These are phyloP conservation scores for Hydractinia echinata DNA, from an alignment of 30 jellyfish, hydroid and myxozoan genomes.

Conservation along the genomic window DNA sequence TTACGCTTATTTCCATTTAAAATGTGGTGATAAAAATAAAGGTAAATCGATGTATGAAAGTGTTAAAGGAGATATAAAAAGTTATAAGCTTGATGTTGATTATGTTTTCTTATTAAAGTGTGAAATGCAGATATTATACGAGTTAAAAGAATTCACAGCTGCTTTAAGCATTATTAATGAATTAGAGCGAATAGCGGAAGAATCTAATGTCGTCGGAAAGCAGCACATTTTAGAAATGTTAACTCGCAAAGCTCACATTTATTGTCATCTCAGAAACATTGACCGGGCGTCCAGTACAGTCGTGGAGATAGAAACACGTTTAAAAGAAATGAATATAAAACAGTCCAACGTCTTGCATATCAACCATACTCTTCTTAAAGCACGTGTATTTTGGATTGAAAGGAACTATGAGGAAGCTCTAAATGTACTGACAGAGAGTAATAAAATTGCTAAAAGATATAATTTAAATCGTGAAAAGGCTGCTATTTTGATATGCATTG, in stretches of 20 bases:
- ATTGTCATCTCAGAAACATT: neutral
- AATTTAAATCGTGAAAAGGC: conserved; percentile 39
- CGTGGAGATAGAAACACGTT: neutral
- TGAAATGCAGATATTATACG: no score
- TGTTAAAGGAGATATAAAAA: no score
- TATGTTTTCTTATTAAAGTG: no score
- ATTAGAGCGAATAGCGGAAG: conserved; percentile 35
- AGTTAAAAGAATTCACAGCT: no score
- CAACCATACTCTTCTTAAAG: neutral
- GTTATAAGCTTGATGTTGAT: no score
- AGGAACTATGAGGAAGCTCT: conserved; percentile 14
- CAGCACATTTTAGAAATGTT: conserved; percentile 29
- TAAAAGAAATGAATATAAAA: no score
- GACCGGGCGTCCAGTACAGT: neutral
- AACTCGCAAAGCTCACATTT: conserved; percentile 40
- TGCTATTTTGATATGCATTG: neutral
- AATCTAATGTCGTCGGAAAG: conserved; percentile 29
- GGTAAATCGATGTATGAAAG: no score
- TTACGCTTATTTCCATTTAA: no score
- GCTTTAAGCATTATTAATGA: conserved; percentile 56
- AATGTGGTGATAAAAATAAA: no score
- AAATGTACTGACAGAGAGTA: neutral
- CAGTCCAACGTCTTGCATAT: no score
- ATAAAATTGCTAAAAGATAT: conserved; percentile 13
- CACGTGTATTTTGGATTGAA: conserved; percentile 12